phyloP scores from a whole-genome alignment of 2,888 invertebrate genomes.

The Monopis laevigella region DNA sequence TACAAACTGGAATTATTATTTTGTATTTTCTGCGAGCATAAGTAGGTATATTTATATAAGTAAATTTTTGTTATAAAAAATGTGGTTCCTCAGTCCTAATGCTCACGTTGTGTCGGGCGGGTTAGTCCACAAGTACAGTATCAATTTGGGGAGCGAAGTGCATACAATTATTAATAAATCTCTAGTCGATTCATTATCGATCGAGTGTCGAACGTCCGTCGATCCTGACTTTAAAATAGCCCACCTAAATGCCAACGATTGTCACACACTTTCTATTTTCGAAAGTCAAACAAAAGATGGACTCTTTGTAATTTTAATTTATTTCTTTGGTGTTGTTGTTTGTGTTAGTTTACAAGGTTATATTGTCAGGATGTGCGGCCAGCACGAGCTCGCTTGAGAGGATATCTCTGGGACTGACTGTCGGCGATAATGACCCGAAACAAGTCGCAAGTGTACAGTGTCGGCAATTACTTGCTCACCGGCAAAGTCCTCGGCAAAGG shows the following conservation, averaged over 20 bases:
- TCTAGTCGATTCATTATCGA: too few species aligned
- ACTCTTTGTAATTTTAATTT: slow-evolving; percentile 16
- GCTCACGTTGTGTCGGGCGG: too few species aligned
- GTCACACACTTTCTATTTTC: slow-evolving; percentile 40
- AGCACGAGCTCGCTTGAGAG: slow-evolving; percentile 13
- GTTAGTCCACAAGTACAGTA: too few species aligned
- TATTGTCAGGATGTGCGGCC: not conserved
- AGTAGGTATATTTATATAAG: too few species aligned
- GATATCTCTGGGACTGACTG: slow-evolving; percentile 21
- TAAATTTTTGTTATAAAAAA: too few species aligned
- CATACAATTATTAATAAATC: too few species aligned
- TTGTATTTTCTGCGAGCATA: too few species aligned
- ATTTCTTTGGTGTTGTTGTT: not conserved
- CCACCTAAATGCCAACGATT: slow-evolving; percentile 5
- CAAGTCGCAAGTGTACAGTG: slow-evolving; percentile 60
- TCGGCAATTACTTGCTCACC: slow-evolving; percentile 78
- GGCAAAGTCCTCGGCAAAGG: slow-evolving; percentile 77
- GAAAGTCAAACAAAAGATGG: slow-evolving; percentile 48
- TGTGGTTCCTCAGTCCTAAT: too few species aligned
- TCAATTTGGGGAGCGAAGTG: too few species aligned
- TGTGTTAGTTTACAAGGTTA: too few species aligned
- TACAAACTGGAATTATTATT: too few species aligned
- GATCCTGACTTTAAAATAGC: not conserved
- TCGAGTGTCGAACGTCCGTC: not conserved
- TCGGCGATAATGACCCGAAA: slow-evolving; percentile 30